Base-by-base conservation (phyloP, 2,797 vertebrate species). In the Gouania willdenowi region DNA sequence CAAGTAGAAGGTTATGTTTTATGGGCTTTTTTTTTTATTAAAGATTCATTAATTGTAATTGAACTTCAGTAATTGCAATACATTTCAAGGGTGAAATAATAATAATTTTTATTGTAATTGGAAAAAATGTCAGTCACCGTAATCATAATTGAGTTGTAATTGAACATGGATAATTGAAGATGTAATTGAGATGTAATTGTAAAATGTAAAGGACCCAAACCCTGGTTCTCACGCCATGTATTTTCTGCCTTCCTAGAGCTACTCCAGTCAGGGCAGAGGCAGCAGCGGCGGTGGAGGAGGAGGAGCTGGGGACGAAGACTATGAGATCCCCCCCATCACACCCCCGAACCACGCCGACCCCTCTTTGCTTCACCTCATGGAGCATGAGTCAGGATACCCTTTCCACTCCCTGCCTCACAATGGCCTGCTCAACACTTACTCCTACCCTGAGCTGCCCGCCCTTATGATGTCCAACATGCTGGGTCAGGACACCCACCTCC, bases 401-500 rank as follows among this genome's bases (percentile, higher is more conserved):
- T 98, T 95, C 85, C 95, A 98, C 87, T 83, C 94, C 61, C 89
- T 98, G 53, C 85, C 93, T 9, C 93, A 96, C 35, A 98, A 94
- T 52, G 93, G 95, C 62, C 90, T 99, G 84, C 91, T 99, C 75
- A 97, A 97, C 61, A 91, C 93, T 0, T 98, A 99, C 61, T 90
- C 94, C 41, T 99, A 99, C 86, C 92, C 94, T 18, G 97, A 99
- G 83, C 92, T 99, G 80, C 97, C 97, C 0, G 92, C 95, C 68
- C 94, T 99, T 79, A 98, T 98, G 95, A 95, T 98, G 78, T 97
- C 95, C 87, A 98, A 97, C 84, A 97, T 98, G 95, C 62, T 99
- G 73, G 91, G 92, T 46, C 95, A 97, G 87, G 97, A 98, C 9
- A 88, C 92, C 51, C 97, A 97, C 75, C 93, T 97, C 47, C 93